Conservation (phyloP, 2,888 invertebrate species). For the Heliconius ethilla region DNA sequence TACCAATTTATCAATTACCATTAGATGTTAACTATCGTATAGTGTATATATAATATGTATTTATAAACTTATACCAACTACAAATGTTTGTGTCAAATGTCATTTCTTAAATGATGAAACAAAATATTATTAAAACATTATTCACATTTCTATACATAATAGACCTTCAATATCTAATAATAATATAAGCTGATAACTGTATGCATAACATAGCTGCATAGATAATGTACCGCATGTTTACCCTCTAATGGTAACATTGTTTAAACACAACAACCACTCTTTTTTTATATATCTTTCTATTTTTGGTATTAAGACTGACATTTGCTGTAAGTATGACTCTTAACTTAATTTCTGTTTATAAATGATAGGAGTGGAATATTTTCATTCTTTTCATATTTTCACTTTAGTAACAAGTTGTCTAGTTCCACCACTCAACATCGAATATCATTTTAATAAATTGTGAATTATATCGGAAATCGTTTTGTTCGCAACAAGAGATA, state of each 20-base stretch:
- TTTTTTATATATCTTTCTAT: not conserved
- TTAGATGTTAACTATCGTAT: not conserved
- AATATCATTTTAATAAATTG: not conserved
- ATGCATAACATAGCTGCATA: constrained; percentile 1
- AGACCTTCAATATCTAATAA: constrained; percentile 20
- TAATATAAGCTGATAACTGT: constrained; percentile 3
- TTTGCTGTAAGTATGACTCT: not conserved
- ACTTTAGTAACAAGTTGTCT: not conserved
- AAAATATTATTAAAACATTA: not conserved
- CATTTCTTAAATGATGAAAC: too few relatives aligned
- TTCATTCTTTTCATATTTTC: not conserved
- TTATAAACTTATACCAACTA: too few relatives aligned
- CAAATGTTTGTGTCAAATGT: too few relatives aligned
- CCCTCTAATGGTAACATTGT: not conserved
- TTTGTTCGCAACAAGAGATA: not conserved
- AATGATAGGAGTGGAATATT: not conserved
- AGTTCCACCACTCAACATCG: too few relatives aligned
- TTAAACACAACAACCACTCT: not conserved
- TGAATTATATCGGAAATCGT: not conserved
- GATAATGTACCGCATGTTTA: not conserved
- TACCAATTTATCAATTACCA: too few relatives aligned
- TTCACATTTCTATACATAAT: not conserved
- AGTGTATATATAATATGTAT: not conserved
- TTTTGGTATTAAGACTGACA: not conserved
- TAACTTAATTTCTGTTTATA: not conserved